Evolutionary conservation across 2,113 vertebrate genomes (phyloP).

Genomic region (Ginglymostoma cirratum): DNA sequence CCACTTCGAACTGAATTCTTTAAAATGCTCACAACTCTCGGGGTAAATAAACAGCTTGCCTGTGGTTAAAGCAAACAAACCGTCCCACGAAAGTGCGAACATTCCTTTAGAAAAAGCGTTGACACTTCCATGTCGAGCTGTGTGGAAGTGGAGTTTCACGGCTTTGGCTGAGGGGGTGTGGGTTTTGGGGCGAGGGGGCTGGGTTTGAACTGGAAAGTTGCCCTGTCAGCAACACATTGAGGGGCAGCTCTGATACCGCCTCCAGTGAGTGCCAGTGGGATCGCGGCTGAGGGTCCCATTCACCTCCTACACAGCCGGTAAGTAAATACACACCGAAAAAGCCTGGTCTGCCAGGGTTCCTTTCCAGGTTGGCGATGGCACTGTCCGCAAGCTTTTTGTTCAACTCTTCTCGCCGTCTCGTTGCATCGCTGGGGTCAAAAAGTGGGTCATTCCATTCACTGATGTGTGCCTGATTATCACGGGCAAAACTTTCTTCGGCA

Average conservation of each 20-base stretch:
- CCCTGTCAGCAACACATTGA: not conserved
- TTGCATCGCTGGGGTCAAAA: not conserved
- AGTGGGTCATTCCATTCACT: too few relatives aligned
- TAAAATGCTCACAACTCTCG: not conserved
- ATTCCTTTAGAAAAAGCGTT: not conserved
- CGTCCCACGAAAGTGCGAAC: too few relatives aligned
- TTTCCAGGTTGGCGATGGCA: too few relatives aligned
- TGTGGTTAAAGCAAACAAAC: not conserved
- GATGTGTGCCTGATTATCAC: too few relatives aligned
- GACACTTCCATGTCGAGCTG: not conserved
- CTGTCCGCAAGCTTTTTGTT: not conserved
- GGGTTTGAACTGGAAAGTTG: not conserved
- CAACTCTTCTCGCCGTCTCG: not conserved
- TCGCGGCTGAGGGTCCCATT: not conserved
- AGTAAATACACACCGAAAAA: not conserved
- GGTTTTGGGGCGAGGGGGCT: too few relatives aligned
- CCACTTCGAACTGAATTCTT: not conserved
- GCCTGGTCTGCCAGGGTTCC: not conserved
- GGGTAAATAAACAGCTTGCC: not conserved
- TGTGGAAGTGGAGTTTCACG: too few relatives aligned
- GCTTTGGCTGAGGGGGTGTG: too few relatives aligned
- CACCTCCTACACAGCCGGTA: not conserved
- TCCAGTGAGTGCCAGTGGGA: not conserved
- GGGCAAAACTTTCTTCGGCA: not conserved
- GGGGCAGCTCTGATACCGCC: not conserved